Conservation (phyloP, 92 coral and sea anemone species). For the Desmophyllum pertusum region DNA sequence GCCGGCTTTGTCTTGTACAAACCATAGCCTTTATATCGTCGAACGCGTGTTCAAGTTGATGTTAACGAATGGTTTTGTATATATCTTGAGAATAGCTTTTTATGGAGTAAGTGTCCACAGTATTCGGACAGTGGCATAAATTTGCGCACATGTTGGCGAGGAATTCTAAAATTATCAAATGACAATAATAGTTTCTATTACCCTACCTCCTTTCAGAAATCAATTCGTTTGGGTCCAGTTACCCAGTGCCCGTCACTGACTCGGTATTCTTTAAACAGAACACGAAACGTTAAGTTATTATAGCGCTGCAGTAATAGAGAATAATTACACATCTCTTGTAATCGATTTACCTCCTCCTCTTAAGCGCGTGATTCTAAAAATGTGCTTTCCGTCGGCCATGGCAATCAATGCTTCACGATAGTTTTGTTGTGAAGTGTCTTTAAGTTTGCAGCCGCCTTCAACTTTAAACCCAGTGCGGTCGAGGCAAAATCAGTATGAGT, state of each 20-base stretch:
- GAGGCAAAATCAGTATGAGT: not conserved
- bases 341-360: conserved; percentile 25
- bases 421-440: not conserved
- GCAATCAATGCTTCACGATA: not conserved
- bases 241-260: not conserved
- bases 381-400: not conserved
- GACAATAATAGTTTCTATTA: not conserved
- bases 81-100: not conserved
- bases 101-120: not conserved
- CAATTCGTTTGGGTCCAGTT: not conserved
- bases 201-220: not conserved
- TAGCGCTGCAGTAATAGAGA: not conserved
- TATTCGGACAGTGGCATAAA: not conserved
- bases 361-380: not conserved
- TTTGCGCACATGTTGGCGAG: not conserved
- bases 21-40: not conserved
- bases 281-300: not conserved
- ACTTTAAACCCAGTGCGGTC: not conserved
- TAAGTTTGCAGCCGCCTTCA: not conserved
- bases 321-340: not conserved
- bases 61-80: not conserved
- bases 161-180: not conserved
- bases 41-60: not conserved
- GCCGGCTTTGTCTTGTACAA: not conserved
- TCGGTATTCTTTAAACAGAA: not conserved